Evolutionary conservation across 2,888 invertebrate species (phyloP), one percentile per base, ranked within the genome.

Genomic region (Lycocerus yunnanus): DNA sequence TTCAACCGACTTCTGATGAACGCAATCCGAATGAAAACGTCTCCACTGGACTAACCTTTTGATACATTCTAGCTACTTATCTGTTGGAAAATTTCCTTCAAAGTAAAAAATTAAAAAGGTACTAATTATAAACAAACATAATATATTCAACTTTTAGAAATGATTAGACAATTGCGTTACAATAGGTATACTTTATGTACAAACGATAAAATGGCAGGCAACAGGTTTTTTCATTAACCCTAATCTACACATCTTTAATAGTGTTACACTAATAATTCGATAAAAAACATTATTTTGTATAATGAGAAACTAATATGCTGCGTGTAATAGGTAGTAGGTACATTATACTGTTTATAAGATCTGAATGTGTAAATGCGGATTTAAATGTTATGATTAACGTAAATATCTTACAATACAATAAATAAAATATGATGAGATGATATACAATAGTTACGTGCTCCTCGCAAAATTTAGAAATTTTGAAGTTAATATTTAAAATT

Each of bases 181-280:
- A 83, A 83, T 82, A 84, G 85, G 84, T 82, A 85, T 85, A 63
- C 20, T 84, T 85, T 85, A 85, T 85, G 83, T 86, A 86, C 85
- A 85, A 82, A 82, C 82, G 81, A 84, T 82, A 81, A 43, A 83
- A 84, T 85, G 84, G 84, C 84, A 75, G 83, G 82, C 82, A 82
- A 83, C 82, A 82, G 83, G 82, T 81, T 79, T 80, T 81, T 80
- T 79, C 77, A 74, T 78, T 77, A 78, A 69, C 69, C 24, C 72
- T 77, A 77, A 71, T 71, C 77, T 78, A 77, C 68, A 72, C 74
- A 77, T 77, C 69, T 68, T 66, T 77, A 77, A 72, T 71, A 65
- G 71, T 69, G 69, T 63, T 76, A 78, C 79, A 78, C 66, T 79
- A 76, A 76, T 76, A 59, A 68, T 69, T 71, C 67, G 70, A 72